phyloP scores from a whole-genome alignment of 2,888 invertebrate genomes.

The Linnaemya vulpina region DNA sequence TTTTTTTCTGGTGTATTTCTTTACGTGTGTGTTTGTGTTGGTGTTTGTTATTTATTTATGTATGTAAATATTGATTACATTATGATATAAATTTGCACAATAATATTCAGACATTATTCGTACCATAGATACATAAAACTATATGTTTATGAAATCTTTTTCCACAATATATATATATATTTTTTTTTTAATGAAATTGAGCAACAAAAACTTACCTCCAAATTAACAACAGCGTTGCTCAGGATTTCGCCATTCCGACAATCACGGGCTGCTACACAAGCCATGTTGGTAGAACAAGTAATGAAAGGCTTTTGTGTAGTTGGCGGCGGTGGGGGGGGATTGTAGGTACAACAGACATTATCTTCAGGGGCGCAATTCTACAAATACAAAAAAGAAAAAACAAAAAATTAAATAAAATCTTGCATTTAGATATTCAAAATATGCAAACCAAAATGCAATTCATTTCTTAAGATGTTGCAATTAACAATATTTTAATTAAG shows the following conservation, averaged over 20 bases:
- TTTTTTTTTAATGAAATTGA: no score
- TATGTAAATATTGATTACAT: conserved; percentile 45
- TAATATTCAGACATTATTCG: conserved; percentile 35
- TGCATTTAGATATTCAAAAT: conserved; percentile 3
- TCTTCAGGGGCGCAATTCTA: conserved; percentile 83
- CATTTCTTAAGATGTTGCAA: conserved; percentile 47
- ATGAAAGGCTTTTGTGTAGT: conserved; percentile 77
- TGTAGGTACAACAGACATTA: conserved; percentile 83
- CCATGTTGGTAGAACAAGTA: conserved; percentile 78
- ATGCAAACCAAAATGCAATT: conserved; percentile 43
- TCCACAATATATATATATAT: neutral
- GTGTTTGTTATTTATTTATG: neutral
- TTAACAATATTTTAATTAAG: conserved; percentile 56
- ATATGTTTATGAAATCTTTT: conserved; percentile 16
- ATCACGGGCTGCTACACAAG: conserved; percentile 80
- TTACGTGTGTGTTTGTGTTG: neutral
- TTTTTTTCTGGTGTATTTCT: conserved; percentile 5
- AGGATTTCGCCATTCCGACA: conserved; percentile 81
- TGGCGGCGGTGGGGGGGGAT: conserved; percentile 79
- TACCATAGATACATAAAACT: neutral
- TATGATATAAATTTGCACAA: conserved; percentile 56
- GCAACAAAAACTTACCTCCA: conserved; percentile 81
- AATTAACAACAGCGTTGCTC: conserved; percentile 77
- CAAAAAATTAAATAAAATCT: conserved; percentile 5
- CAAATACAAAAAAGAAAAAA: conserved; percentile 73